Evolutionary conservation across 2,113 vertebrate genomes (phyloP), one percentile per base, ranked within the genome.

Genomic region (Emydocephalus ijimae): DNA sequence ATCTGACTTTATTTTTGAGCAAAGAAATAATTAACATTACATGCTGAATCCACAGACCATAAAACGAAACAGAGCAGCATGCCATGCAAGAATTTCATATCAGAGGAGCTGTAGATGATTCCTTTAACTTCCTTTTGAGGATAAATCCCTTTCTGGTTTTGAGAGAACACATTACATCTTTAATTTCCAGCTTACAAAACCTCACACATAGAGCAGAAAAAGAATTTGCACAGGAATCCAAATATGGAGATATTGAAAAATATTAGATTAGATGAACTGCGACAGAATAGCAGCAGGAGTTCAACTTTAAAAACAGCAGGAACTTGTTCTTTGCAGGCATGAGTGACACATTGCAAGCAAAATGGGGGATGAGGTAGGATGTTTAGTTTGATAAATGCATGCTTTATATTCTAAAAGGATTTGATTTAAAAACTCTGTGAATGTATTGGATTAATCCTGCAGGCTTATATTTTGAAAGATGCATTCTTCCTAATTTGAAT

Each of bases 291-390:
- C 96, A 96, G 95, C 95, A 94, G 97, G 96, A 95, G 94, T 94
- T 95, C 95, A 95, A 92, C 95, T 95, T 96, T 96, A 93, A 93
- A 95, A 95, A 91, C 92, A 97, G 96, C 95, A 96, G 94, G 96
- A 95, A 93, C 91, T 96, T 95, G 94, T 55, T 95, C 95, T 39
- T 95, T 93, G 94, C 95, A 95, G 96, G 92, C 64, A 0, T 89
- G 94, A 97, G 93, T 96, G 96, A 96, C 96, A 96, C 95, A 96
- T 96, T 96, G 93, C 96, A 96, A 94, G 96, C 93, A 96, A 96
- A 96, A 96, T 91, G 95, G 95, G 88, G 50, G 93, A 90, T 90
- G 88, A 92, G 56, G 45, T 6, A 29, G 74, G 43, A 94, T 95
- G 94, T 94, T 94, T 34, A 95, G 92, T 89, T 48, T 93, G 95